A percentile compares a stretch with the other conserved stretches of the same genome.
These are phyloP conservation scores for Melanotaenia nigrans DNA, from an alignment of 2,797 vertebrate genomes.

Conservation along the genomic window DNA sequence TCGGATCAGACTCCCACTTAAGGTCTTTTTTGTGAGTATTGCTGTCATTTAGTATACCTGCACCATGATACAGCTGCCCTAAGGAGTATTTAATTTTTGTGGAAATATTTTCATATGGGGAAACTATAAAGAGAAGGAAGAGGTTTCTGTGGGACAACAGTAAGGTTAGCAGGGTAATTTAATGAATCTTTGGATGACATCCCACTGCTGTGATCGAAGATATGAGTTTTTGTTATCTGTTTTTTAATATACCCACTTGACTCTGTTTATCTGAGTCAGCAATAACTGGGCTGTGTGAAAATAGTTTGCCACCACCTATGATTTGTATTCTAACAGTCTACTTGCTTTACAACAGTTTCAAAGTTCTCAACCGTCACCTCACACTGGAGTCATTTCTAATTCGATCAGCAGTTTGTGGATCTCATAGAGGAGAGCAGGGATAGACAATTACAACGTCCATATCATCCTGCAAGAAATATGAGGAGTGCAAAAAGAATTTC, in stretches of 20 bases:
- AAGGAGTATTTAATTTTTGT: no score
- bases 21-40: background rate
- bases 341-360: background rate
- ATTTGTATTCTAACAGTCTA: background rate
- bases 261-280: background rate
- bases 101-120: background rate
- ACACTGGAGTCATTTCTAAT: background rate
- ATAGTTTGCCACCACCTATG: background rate
- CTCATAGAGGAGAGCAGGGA: background rate
- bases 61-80: background rate
- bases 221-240: background rate
- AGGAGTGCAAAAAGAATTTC: no score
- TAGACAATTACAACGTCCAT: background rate
- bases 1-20: background rate
- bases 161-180: background rate
- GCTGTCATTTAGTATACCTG: background rate
- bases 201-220: background rate
- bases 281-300: background rate
- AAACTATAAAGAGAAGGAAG: background rate
- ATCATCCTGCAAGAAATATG: background rate
- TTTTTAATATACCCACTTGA: background rate
- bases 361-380: background rate
- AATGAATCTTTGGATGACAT: background rate
- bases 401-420: background rate
- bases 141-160: background rate